Conservation (phyloP, 2,113 vertebrate genomes). For the Phyllopteryx taeniolatus region DNA sequence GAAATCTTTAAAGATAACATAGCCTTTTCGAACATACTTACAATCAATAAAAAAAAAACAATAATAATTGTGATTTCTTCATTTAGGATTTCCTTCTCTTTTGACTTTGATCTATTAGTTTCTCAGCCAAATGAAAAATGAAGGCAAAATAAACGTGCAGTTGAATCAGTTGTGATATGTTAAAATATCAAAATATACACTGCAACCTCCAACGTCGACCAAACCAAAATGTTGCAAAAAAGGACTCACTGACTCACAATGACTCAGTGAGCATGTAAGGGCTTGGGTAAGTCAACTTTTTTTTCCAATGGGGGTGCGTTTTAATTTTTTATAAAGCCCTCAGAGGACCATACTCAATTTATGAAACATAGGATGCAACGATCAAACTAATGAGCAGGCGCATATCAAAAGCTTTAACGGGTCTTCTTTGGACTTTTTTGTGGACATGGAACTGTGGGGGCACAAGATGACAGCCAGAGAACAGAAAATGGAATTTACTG, state of each 20-base stretch:
- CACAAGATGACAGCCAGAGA: neutral
- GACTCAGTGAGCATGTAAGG: neutral
- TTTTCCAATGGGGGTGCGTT: neutral
- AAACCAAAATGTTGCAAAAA: neutral
- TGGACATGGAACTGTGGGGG: neutral
- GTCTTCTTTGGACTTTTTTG: neutral
- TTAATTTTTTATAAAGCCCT: neutral
- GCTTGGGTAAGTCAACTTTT: neutral
- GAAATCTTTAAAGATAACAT: slow-evolving; percentile 44
- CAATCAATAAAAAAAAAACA: neutral
- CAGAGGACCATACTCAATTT: neutral
- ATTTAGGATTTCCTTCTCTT: slow-evolving; percentile 35
- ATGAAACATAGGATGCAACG: neutral
- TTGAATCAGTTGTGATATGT: slow-evolving; percentile 29
- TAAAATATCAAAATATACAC: slow-evolving; percentile 19
- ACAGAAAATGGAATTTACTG: neutral
- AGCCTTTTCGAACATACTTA: slow-evolving; percentile 15
- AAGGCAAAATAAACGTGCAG: slow-evolving; percentile 28
- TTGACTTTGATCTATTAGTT: slow-evolving; percentile 21
- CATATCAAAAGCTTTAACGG: neutral
- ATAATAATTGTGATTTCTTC: slow-evolving; percentile 42
- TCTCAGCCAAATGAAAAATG: slow-evolving; percentile 40
- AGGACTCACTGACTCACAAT: neutral
- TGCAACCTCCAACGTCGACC: neutral
- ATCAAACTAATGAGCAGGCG: neutral